phyloP scores from a whole-genome alignment of 2,797 vertebrate genomes.

The Pristis pectinata region DNA sequence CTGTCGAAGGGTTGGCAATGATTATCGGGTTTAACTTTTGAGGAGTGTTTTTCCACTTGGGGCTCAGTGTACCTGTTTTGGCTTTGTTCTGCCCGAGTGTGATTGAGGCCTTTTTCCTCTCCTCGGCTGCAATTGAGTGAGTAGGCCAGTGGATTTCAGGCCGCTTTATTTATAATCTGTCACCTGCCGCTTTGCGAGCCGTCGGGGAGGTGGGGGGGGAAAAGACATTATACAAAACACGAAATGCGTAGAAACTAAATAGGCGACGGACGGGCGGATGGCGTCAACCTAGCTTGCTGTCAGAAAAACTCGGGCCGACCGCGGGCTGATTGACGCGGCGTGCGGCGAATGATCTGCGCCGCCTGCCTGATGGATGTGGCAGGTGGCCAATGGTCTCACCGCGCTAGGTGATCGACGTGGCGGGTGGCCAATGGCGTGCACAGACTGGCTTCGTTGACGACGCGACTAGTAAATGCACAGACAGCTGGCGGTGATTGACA shows the following conservation, averaged over 20 bases:
- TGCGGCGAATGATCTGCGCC: not conserved
- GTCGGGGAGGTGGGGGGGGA: not conserved
- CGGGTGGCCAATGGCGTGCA: not conserved
- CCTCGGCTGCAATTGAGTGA: not conserved
- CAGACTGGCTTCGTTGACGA: too few relatives aligned
- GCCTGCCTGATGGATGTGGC: not conserved
- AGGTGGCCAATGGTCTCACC: not conserved
- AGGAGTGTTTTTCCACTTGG: not conserved
- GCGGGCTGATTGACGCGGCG: not conserved
- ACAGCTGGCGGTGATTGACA: not conserved
- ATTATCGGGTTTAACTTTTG: not conserved
- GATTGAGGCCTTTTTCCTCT: not conserved
- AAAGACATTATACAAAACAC: constrained; percentile 28
- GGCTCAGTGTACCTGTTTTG: constrained; percentile 30
- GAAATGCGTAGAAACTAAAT: constrained; percentile 37
- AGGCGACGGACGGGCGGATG: constrained; percentile 27
- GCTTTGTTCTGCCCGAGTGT: constrained; percentile 32
- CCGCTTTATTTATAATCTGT: constrained; percentile 31
- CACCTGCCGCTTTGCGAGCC: constrained; percentile 35
- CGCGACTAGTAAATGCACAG: not conserved
- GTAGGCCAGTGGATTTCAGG: constrained; percentile 32
- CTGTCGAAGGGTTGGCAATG: not conserved
- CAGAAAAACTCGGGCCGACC: not conserved
- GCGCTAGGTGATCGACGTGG: not conserved
- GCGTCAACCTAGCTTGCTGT: constrained; percentile 28